phyloP scores from a whole-genome alignment of 2,797 vertebrate species.

The Leptodactylus fallax region DNA sequence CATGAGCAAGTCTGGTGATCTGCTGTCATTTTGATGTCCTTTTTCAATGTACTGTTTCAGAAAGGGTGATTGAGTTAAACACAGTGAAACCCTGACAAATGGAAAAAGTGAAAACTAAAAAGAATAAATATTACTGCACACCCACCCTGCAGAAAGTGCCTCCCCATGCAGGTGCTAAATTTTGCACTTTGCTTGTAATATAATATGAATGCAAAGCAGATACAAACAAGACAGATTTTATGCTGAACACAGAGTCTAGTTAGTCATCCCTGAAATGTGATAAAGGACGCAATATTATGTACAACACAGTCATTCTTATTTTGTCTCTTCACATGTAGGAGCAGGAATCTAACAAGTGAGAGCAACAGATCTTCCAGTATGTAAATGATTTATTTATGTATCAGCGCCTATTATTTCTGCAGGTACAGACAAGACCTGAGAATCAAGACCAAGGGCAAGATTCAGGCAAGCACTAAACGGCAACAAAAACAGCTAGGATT shows the following conservation, averaged over 20 bases:
- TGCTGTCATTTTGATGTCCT: too few species aligned
- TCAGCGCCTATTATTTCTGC: neutral
- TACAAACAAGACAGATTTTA: neutral
- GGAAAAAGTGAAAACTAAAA: too few species aligned
- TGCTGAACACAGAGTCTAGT: neutral
- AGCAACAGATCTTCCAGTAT: constrained; percentile 3
- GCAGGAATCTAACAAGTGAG: neutral
- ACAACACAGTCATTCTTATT: neutral
- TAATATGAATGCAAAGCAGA: neutral
- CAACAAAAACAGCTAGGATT: neutral
- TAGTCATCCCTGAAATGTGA: neutral
- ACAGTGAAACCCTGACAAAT: too few species aligned
- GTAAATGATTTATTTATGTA: constrained; percentile 1
- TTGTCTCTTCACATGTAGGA: constrained; percentile 34
- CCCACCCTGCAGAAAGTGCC: too few species aligned
- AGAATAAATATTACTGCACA: too few species aligned
- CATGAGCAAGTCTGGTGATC: too few species aligned
- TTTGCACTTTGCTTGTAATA: too few species aligned
- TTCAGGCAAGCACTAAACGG: neutral
- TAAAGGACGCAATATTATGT: neutral
- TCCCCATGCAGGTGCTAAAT: too few species aligned
- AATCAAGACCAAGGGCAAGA: neutral
- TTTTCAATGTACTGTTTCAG: too few species aligned
- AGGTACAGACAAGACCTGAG: constrained; percentile 24
- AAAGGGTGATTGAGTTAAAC: too few species aligned